Conservation (phyloP, 2,888 invertebrate genomes). For the Bellardia bayeri region DNA sequence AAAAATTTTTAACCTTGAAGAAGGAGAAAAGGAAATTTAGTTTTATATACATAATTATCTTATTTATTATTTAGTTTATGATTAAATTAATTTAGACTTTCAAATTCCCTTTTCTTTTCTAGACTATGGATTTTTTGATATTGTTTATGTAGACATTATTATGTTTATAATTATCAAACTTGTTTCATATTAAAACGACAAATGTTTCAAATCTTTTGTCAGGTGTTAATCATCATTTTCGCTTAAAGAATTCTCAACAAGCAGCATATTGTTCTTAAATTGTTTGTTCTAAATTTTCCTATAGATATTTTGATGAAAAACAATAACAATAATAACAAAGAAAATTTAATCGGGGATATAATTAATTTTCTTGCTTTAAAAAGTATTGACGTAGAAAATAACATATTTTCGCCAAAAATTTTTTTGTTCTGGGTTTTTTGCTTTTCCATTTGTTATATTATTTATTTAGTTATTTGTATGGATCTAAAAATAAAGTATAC, state of each 20-base stretch:
- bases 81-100: slow-evolving; percentile 30
- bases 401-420: slow-evolving; percentile 54
- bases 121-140: slow-evolving; percentile 25
- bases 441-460: slow-evolving; percentile 63
- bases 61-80: slow-evolving; percentile 14
- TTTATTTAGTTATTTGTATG: slow-evolving; percentile 47
- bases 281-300: slow-evolving; percentile 50
- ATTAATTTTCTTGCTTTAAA: slow-evolving; percentile 65
- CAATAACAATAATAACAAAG: slow-evolving; percentile 44
- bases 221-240: slow-evolving; percentile 43
- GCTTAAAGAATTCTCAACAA: slow-evolving; percentile 22
- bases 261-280: slow-evolving; percentile 24
- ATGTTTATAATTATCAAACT: neutral
- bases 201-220: slow-evolving; percentile 62
- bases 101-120: slow-evolving; percentile 20
- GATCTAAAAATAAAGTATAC: slow-evolving; percentile 72
- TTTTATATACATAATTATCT: neutral
- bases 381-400: slow-evolving; percentile 50
- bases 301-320: slow-evolving; percentile 30
- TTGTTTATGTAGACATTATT: slow-evolving; percentile 8
- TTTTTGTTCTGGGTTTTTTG: slow-evolving; percentile 35
- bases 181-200: slow-evolving; percentile 57
- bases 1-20: slow-evolving; percentile 40
- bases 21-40: slow-evolving; percentile 16
- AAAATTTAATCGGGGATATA: slow-evolving; percentile 63